A percentile compares a stretch with the other conserved stretches of the same genome.
phyloP scores from a whole-genome alignment of 2,797 vertebrate genomes.

The Arrhamphus sclerolepis region DNA sequence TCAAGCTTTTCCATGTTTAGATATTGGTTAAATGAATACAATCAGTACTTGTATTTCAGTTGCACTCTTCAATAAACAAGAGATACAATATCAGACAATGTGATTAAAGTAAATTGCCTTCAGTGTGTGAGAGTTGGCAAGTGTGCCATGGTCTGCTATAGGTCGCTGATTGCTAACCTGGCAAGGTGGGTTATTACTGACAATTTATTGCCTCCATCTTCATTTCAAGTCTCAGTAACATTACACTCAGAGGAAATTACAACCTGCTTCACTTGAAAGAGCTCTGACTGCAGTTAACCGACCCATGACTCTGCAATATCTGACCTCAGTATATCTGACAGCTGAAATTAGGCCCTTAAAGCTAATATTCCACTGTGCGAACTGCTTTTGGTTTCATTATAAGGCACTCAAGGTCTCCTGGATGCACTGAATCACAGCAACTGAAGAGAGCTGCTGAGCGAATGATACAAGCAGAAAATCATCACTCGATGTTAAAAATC shows the following conservation, averaged over 20 bases:
- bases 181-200: constrained; percentile 39
- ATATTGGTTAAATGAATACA: no score
- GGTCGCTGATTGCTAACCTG: constrained; percentile 45
- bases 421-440: constrained; percentile 24
- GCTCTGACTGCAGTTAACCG: constrained; percentile 39
- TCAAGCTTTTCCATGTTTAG: no score
- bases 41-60: constrained; percentile 3
- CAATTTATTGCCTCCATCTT: constrained; percentile 50
- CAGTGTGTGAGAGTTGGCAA: constrained; percentile 35
- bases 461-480: constrained; percentile 4
- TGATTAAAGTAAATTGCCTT: constrained; percentile 25
- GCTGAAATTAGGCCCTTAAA: constrained; percentile 27
- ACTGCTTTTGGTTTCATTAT: constrained; percentile 30
- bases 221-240: constrained; percentile 51
- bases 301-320: constrained; percentile 27
- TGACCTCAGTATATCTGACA: constrained; percentile 41
- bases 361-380: constrained; percentile 24
- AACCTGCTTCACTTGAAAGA: constrained; percentile 38
- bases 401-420: constrained; percentile 13
- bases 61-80: constrained; percentile 1
- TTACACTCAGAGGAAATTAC: constrained; percentile 51
- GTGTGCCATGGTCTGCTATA: constrained; percentile 22
- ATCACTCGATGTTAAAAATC: constrained; percentile 4
- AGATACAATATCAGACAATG: constrained; percentile 12
- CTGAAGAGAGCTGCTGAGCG: constrained; percentile 17